Percentiles rank a stretch among this genome's conserved stretches.
Evolutionary conservation across 2,797 vertebrate species (phyloP).

Genomic region (Sebastes iracundus): DNA sequence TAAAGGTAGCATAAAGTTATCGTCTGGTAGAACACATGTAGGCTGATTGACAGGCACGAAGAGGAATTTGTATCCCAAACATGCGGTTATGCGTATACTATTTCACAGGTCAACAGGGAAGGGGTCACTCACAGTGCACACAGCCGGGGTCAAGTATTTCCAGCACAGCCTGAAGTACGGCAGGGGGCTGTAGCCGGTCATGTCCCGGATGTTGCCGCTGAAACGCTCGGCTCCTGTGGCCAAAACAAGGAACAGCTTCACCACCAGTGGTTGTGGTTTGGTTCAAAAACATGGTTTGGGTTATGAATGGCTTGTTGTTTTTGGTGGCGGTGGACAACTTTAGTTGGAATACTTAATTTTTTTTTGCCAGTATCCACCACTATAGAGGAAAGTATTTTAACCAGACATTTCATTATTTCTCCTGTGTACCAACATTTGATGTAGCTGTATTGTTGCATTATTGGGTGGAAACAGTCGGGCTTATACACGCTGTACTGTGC

Average conservation of each 20-base stretch:
- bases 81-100: background rate
- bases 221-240: slow-evolving; percentile 79
- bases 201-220: slow-evolving; percentile 76
- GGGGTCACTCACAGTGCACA: slow-evolving; percentile 78
- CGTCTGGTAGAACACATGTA: background rate
- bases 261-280: background rate
- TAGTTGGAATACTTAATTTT: background rate
- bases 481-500: too few species aligned
- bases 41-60: background rate
- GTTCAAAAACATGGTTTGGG: background rate
- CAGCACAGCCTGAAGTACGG: slow-evolving; percentile 79
- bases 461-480: fast-evolving
- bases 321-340: background rate
- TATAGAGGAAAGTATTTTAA: background rate
- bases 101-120: slow-evolving; percentile 5
- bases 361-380: background rate
- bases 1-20: slow-evolving; percentile 20
- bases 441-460: too few species aligned
- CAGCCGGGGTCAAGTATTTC: slow-evolving; percentile 79
- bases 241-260: background rate
- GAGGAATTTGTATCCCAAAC: background rate
- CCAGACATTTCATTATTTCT: background rate
- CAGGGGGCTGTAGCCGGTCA: slow-evolving; percentile 76
- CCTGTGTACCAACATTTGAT: background rate
- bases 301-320: background rate